Evolutionary conservation across 1,140 invertebrate species (phyloP), one percentile per base, ranked within the genome.

Genomic region (Drosophila sulfurigaster): DNA sequence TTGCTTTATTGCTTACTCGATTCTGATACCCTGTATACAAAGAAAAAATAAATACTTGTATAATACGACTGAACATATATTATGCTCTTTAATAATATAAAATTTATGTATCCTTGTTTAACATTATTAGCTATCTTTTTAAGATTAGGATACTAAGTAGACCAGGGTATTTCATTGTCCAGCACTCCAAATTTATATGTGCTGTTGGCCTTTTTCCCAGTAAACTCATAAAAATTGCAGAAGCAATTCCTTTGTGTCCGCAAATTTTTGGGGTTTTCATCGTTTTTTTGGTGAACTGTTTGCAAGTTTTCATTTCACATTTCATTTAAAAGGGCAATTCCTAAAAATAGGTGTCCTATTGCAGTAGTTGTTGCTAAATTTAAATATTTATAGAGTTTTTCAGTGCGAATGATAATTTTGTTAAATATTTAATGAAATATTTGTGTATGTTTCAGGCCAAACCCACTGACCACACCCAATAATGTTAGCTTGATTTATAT

Each of bases 201-300:
- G 7, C 10, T 38, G 48, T 11, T 32, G 35, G 7, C 30, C 7
- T 35, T 32, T 32, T 32, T 30, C 25, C 11, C 32, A 30, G n/a
- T 54, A 48, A 15, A 38, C 16, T 56, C 28, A 71, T 75, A 57
- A 65, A 75, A 75, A 75, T 75, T 78, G 66, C 66, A 78, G 68
- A 56, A 70, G 54, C 54, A 63, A 63, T 75, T 70, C 60, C 65
- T 78, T 75, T 69, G 66, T 78, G 72, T 70, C 48, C 48, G 56
- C 15, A 70, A 45, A 68, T 64, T 68, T 52, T 72, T 72, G 64
- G 43, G 52, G 48, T 8, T 71, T 76, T 76, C 57, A 73, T 66
- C 62, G 63, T 76, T 76, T 72, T 76, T 76, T 72, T 46, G 25
- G 46, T 60, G 62, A 59, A 59, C 59, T 71, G 52, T 46, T 60